A percentile compares a stretch with the other conserved stretches of the same genome.
phyloP scores from a whole-genome alignment of 1,140 invertebrate genomes.

The Vollenhovia emeryi region DNA sequence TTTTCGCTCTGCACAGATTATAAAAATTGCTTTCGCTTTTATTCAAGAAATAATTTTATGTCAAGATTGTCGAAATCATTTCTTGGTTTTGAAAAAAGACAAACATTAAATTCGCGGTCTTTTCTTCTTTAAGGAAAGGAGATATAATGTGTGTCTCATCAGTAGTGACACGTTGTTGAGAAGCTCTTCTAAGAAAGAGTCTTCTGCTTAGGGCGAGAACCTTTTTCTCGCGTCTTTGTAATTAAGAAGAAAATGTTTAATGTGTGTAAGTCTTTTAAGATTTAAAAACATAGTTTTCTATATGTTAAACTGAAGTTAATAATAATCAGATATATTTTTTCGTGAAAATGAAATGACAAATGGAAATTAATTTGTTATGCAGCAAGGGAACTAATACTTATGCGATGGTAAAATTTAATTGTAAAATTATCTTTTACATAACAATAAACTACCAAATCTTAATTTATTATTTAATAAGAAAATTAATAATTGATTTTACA shows the following conservation, averaged over 20 bases:
- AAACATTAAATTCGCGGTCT: not conserved
- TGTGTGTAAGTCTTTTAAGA: not conserved
- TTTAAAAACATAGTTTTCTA: not conserved
- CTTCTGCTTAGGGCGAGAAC: not conserved
- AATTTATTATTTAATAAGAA: not conserved
- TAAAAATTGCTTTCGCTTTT: not conserved
- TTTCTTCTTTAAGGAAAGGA: not conserved
- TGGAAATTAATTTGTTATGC: not conserved
- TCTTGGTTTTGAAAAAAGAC: conserved; percentile 5
- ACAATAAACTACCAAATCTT: not conserved
- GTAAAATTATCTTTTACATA: not conserved
- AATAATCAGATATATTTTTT: not conserved
- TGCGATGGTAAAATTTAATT: not conserved
- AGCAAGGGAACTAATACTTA: not conserved
- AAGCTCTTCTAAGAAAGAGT: not conserved
- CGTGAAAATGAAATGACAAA: not conserved
- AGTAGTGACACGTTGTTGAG: conserved; percentile 1
- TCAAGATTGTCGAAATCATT: not conserved
- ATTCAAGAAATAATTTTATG: conserved; percentile 22
- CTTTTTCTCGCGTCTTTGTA: not conserved
- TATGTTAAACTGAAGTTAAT: not conserved
- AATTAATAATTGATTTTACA: not conserved
- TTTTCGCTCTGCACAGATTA: not conserved
- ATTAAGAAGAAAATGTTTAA: conserved; percentile 28
- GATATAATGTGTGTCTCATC: not conserved